phyloP scores from a whole-genome alignment of 2,113 vertebrate species.

The Bos taurus region ARS-UCD2.0 NC_037328.1:58589001-58589500 shows the following conservation, averaged over 20 bases:
- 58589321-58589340: constrained; percentile 87
- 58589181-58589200: constrained; percentile 41
- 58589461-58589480: not conserved
- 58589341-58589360: constrained; percentile 91
- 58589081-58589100: not conserved
- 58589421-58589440: not conserved
- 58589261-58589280: constrained; percentile 74
- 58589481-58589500: not conserved
- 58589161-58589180: constrained; percentile 17
- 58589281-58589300: constrained; percentile 84
- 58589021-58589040: not conserved
- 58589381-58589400: not conserved
- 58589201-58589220: constrained; percentile 78
- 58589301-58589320: constrained; percentile 88
- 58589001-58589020: constrained; percentile 7
- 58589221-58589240: constrained; percentile 70
- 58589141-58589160: not conserved
- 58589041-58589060: not conserved
- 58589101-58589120: not conserved
- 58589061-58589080: not conserved
- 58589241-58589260: constrained; percentile 78
- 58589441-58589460: not conserved
- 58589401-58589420: constrained; percentile 42
- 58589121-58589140: constrained; percentile 2
- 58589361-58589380: constrained; percentile 53